Conservation (phyloP, 2,888 invertebrate species). For the Polyommatus iphigenia region DNA sequence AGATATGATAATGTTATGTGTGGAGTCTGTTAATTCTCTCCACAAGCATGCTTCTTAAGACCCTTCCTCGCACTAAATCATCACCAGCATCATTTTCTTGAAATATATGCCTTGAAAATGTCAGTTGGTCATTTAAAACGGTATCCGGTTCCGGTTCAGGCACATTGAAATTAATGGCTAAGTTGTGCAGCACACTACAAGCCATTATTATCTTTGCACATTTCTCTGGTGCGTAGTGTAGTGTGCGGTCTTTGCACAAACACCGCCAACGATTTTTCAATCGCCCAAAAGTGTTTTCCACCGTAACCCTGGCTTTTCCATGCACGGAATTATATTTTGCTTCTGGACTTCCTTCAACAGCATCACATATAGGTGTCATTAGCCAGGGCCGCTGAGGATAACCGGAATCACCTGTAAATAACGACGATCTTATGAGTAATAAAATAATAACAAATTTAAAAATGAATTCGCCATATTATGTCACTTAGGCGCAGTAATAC, state of each 20-base stretch:
- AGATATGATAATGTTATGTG: neutral
- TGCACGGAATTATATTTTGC: slow-evolving; percentile 1
- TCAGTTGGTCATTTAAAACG: too few species aligned
- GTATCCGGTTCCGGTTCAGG: slow-evolving; percentile 4
- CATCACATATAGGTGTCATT: slow-evolving; percentile 43
- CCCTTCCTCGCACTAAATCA: neutral
- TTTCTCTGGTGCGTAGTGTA: slow-evolving; percentile 31
- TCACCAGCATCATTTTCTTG: slow-evolving; percentile 13
- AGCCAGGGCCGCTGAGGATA: slow-evolving; percentile 43
- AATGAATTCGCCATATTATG: neutral
- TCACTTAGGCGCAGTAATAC: too few species aligned
- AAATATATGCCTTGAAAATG: neutral
- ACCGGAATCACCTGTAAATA: slow-evolving; percentile 42
- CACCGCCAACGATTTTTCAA: slow-evolving; percentile 42
- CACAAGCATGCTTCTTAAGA: neutral
- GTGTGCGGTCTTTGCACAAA: slow-evolving; percentile 39
- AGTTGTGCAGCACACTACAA: slow-evolving; percentile 43
- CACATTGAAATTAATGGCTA: slow-evolving; percentile 11
- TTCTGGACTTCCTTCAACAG: slow-evolving; percentile 36
- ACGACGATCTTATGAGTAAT: slow-evolving; percentile 18
- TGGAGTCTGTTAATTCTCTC: neutral
- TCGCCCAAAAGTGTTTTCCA: slow-evolving; percentile 39
- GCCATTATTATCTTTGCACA: slow-evolving; percentile 44
- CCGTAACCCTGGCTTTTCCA: slow-evolving; percentile 22
- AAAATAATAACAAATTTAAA: neutral